A percentile compares a stretch with the other conserved stretches of the same genome.
These are phyloP conservation scores for Leptopterna dolabrata DNA, from an alignment of 2,888 invertebrate species.

Conservation along the genomic window DNA sequence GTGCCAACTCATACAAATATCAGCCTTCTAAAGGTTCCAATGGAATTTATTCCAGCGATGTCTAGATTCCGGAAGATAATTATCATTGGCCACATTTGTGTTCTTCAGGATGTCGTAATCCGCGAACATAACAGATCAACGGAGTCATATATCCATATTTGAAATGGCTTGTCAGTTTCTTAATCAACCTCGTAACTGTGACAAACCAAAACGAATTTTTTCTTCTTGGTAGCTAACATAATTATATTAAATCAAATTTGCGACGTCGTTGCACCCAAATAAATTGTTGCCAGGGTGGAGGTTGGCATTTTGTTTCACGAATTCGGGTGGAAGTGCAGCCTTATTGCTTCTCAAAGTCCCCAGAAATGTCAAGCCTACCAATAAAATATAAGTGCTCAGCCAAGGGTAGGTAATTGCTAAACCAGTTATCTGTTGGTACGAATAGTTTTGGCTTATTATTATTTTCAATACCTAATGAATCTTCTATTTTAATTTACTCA, in stretches of 20 bases:
- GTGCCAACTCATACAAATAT: neutral
- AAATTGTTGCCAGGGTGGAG: neutral
- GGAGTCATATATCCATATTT: constrained; percentile 60
- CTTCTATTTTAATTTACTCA: too few relatives aligned
- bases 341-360: too few relatives aligned
- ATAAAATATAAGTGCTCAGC: too few relatives aligned
- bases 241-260: too few relatives aligned
- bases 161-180: constrained; percentile 56
- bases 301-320: constrained; percentile 58
- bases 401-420: too few relatives aligned
- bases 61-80: constrained; percentile 34
- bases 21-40: neutral
- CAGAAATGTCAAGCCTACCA: too few relatives aligned
- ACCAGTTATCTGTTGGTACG: too few relatives aligned
- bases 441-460: too few relatives aligned
- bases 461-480: too few relatives aligned
- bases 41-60: neutral
- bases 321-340: neutral
- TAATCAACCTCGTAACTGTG: constrained; percentile 56
- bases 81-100: constrained; percentile 38
- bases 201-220: constrained; percentile 59
- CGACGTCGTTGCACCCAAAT: neutral
- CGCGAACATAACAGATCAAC: constrained; percentile 45
- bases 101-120: constrained; percentile 36
- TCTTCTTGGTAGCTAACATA: constrained; percentile 64